phyloP scores from a whole-genome alignment of 2,888 invertebrate species.

The Chamaedrilus cognettii region DNA sequence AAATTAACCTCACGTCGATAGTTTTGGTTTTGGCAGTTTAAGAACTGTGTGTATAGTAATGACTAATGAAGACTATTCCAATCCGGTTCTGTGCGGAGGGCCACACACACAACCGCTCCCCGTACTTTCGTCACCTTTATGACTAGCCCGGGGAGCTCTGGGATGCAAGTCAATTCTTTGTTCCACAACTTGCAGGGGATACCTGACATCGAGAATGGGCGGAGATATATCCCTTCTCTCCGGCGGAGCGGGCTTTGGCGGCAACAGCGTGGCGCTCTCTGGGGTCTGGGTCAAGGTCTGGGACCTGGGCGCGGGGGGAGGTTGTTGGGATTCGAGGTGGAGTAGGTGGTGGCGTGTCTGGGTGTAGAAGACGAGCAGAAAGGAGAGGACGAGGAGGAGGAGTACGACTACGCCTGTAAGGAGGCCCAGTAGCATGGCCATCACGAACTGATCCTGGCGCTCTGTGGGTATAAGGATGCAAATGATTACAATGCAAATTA shows the following conservation, averaged over 20 bases:
- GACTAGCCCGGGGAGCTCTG: neutral
- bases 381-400: neutral
- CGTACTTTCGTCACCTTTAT: no score
- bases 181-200: neutral
- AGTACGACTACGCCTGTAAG: neutral
- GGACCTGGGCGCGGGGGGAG: neutral
- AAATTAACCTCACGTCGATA: no score
- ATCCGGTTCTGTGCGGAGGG: no score
- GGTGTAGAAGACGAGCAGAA: neutral
- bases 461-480: neutral
- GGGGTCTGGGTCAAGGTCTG: neutral
- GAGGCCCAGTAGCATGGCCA: slow-evolving; percentile 1
- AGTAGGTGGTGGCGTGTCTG: neutral
- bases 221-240: neutral
- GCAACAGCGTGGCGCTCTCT: neutral
- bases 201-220: neutral
- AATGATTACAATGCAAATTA: no score
- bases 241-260: no score
- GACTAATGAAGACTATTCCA: no score
- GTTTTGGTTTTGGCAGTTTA: no score
- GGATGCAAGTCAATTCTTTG: neutral
- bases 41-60: no score
- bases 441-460: neutral
- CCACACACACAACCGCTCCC: no score
- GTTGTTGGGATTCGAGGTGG: neutral